Conservation (phyloP, 2,113 vertebrate genomes). For the Chauna torquata region DNA sequence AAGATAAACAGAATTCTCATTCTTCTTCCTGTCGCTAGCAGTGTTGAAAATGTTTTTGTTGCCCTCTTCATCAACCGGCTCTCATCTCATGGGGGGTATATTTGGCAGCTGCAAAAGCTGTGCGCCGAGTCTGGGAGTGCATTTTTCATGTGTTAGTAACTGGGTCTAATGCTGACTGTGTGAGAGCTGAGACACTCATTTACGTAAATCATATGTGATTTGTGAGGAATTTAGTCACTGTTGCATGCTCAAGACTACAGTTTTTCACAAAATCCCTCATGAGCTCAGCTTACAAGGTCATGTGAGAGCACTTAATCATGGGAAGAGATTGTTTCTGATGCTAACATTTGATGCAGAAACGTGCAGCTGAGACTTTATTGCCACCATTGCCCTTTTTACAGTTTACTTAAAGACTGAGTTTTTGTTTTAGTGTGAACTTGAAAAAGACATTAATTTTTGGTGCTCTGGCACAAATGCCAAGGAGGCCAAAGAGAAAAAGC, state of each 20-base stretch:
- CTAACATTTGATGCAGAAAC: background rate
- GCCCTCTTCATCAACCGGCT: slow-evolving; percentile 35
- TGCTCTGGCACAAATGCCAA: background rate
- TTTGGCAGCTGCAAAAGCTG: slow-evolving; percentile 40
- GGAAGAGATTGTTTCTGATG: background rate
- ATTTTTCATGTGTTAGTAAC: slow-evolving; percentile 49
- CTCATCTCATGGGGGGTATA: background rate
- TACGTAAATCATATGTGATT: slow-evolving; percentile 4
- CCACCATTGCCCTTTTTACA: background rate
- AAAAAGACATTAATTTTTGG: background rate
- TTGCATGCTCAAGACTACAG: background rate
- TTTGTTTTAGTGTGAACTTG: background rate
- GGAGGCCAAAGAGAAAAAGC: background rate
- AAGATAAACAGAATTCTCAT: slow-evolving; percentile 54
- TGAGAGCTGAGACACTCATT: background rate
- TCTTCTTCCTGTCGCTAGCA: slow-evolving; percentile 47
- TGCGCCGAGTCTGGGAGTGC: slow-evolving; percentile 20
- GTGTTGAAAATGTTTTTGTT: slow-evolving; percentile 16
- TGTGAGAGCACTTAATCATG: background rate
- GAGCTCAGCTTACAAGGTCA: background rate
- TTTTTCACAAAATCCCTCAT: background rate
- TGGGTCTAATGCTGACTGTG: background rate
- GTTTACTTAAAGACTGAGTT: background rate
- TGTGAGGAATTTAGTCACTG: slow-evolving; percentile 22
- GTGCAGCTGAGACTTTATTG: background rate